A percentile compares a stretch with the other conserved stretches of the same genome.
Evolutionary conservation across 2,797 vertebrate genomes (phyloP).

Genomic region (Lindbergichthys nudifrons): DNA sequence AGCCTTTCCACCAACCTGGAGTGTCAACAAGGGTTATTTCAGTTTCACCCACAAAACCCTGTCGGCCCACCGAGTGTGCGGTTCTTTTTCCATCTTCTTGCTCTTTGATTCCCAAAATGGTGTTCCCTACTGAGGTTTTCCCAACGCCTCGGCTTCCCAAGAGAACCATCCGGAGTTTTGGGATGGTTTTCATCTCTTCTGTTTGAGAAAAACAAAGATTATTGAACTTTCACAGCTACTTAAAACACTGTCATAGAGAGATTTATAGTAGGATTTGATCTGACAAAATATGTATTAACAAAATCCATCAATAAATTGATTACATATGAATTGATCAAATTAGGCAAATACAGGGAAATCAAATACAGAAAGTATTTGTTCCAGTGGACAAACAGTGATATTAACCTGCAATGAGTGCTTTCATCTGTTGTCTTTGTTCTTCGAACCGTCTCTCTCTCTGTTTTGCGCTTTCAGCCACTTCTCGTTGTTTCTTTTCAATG

Average conservation of each 20-base stretch:
- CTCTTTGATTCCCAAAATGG: slow-evolving; percentile 49
- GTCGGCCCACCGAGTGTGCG: background rate
- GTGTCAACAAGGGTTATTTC: slow-evolving; percentile 66
- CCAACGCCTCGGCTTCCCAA: slow-evolving; percentile 59
- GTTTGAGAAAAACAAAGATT: slow-evolving; percentile 33
- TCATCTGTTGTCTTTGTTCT: slow-evolving; percentile 35
- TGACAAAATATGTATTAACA: background rate
- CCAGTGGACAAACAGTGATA: background rate
- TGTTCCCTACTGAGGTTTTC: slow-evolving; percentile 60
- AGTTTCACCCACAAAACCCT: slow-evolving; percentile 41
- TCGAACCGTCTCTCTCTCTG: slow-evolving; percentile 24
- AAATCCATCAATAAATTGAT: background rate
- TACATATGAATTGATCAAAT: background rate
- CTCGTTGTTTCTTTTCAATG: slow-evolving; percentile 41
- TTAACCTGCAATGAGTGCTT: slow-evolving; percentile 38
- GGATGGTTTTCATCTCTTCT: slow-evolving; percentile 20
- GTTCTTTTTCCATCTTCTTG: slow-evolving; percentile 38
- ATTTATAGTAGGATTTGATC: background rate
- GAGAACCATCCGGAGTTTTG: slow-evolving; percentile 56
- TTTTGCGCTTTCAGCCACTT: slow-evolving; percentile 32
- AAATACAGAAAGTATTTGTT: background rate
- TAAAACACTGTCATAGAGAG: background rate
- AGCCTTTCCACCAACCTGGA: slow-evolving; percentile 67
- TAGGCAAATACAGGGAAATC: no score
- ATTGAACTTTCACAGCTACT: background rate